Conservation (phyloP, 2,888 invertebrate genomes). For the Limnephilus marmoratus region DNA sequence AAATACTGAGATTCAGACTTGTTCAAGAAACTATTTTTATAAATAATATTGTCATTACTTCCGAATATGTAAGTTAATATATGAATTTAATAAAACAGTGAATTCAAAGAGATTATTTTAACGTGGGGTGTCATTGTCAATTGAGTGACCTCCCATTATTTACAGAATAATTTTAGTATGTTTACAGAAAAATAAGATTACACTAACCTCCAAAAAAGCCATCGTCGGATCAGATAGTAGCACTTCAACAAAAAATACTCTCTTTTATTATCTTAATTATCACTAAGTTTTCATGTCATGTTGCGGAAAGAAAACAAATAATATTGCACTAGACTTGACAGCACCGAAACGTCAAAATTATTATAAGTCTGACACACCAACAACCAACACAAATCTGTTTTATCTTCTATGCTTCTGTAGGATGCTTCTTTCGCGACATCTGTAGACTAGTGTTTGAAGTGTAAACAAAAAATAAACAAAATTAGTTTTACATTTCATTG, state of each 20-base stretch:
- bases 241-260: not conserved
- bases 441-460: not conserved
- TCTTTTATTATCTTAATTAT: not conserved
- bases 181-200: not conserved
- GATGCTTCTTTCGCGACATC: not conserved
- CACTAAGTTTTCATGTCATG: not conserved
- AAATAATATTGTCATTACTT: not conserved
- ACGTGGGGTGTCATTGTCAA: not conserved
- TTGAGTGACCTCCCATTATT: not conserved
- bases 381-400: constrained; percentile 3
- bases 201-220: constrained; percentile 58
- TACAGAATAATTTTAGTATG: not conserved
- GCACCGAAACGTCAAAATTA: constrained; percentile 20
- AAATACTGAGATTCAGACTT: not conserved
- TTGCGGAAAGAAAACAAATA: not conserved
- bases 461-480: not conserved
- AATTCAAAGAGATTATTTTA: not conserved
- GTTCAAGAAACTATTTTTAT: not conserved
- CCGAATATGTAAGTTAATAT: not conserved
- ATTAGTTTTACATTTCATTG: constrained; percentile 29
- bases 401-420: not conserved
- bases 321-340: constrained; percentile 4
- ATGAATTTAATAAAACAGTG: not conserved
- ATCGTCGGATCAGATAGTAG: constrained; percentile 8
- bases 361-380: not conserved